Evolutionary conservation across 2,797 vertebrate species (phyloP).

Genomic region (Microchirus variegatus): DNA sequence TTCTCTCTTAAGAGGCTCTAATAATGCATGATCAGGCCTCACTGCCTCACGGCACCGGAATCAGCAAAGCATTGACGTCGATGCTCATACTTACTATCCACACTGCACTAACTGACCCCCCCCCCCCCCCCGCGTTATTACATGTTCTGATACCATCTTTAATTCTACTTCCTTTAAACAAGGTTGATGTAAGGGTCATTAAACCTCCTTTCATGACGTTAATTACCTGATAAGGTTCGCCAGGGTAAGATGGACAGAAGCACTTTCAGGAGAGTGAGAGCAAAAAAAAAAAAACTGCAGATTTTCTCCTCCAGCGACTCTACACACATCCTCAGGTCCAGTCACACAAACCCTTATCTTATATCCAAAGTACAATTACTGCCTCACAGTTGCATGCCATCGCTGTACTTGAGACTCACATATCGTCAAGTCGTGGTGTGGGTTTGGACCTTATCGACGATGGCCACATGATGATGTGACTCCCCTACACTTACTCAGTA

Average conservation of each 20-base stretch:
- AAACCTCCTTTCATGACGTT: constrained; percentile 76
- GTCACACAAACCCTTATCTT: constrained; percentile 31
- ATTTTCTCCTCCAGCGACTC: constrained; percentile 23
- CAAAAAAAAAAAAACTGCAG: constrained; percentile 19
- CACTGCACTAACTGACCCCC: no score
- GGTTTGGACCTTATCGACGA: no score
- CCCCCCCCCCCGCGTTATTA: constrained; percentile 58
- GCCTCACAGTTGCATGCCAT: background rate
- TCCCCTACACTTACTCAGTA: no score
- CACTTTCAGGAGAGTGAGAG: constrained; percentile 40
- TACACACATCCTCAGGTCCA: constrained; percentile 43
- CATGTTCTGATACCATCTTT: constrained; percentile 78
- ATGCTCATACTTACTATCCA: constrained; percentile 54
- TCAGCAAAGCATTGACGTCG: constrained; percentile 71
- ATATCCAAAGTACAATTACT: constrained; percentile 6
- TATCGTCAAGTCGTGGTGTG: background rate
- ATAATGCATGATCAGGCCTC: constrained; percentile 59
- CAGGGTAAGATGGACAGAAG: constrained; percentile 63
- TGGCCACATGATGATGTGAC: no score
- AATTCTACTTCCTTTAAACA: constrained; percentile 79
- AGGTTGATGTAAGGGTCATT: constrained; percentile 77
- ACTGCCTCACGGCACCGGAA: constrained; percentile 59
- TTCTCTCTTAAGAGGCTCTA: constrained; percentile 59
- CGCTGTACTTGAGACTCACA: background rate
- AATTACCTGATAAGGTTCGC: constrained; percentile 79